phyloP scores from a whole-genome alignment of 1,140 invertebrate genomes.

The Saxidomus purpurata region DNA sequence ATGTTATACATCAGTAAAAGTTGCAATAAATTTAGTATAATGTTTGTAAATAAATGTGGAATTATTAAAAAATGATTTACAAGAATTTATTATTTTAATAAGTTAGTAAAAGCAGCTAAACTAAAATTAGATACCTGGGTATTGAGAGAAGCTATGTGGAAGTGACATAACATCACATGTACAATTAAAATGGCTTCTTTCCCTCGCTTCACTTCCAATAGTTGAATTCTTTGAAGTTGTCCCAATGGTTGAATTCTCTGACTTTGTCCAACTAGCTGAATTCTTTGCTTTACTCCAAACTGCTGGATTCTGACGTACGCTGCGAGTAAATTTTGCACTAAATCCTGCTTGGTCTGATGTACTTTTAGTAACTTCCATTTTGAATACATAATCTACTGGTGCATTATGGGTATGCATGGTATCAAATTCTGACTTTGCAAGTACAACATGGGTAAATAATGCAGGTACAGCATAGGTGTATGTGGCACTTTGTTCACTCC shows the following conservation, averaged over 20 bases:
- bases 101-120: constrained; percentile 23
- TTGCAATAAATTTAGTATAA: too few species aligned
- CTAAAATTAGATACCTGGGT: constrained; percentile 15
- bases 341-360: neutral
- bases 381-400: neutral
- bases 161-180: neutral
- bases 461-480: neutral
- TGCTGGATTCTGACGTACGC: neutral
- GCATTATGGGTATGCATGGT: neutral
- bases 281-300: neutral
- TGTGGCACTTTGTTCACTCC: too few species aligned
- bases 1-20: too few species aligned
- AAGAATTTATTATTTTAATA: too few species aligned
- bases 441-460: neutral
- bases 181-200: neutral
- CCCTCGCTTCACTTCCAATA: neutral
- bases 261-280: too few species aligned
- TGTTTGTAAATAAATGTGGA: too few species aligned
- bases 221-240: too few species aligned
- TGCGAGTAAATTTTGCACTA: neutral
- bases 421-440: neutral
- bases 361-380: too few species aligned
- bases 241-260: too few species aligned
- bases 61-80: too few species aligned
- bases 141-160: neutral